Evolutionary conservation across 2,888 invertebrate species (phyloP), one percentile per base, ranked within the genome.

Genomic region (Encarsia formosa): DNA sequence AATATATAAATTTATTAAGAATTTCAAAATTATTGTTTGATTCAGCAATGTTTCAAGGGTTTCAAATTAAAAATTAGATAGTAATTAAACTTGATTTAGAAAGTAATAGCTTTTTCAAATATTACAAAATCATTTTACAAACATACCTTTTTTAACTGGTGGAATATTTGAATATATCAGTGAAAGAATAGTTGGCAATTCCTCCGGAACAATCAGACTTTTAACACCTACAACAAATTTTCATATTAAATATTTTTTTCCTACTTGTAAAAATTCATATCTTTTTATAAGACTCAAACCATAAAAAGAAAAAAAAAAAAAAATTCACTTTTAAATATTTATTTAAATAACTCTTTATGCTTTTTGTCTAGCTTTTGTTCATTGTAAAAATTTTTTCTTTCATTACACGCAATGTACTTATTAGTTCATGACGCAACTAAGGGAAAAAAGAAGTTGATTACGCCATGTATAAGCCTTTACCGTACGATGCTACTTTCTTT

Each of bases 91-190:
- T n/a, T n/a, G n/a, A n/a, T n/a, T n/a, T n/a, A n/a, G n/a, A n/a
- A n/a, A n/a, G n/a, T n/a, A n/a, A n/a, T n/a, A n/a, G n/a, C n/a
- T n/a, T n/a, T n/a, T n/a, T n/a, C 9, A 22, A 19, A 22, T 20
- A 19, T 5, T 13, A 11, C 20, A 18, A 15, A 0, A 15, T 22
- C 19, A 39, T 32, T 38, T 41, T 22, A 20, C 3, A 9, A 34
- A 45, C 51, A 72, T 79, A 87, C 90, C 91, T 83, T 90, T 91
- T 66, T 87, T 87, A 9, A 91, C 82, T 0, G 88, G 88, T 4
- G 91, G 90, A 56, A 91, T 88, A 64, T 89, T 90, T 8, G 89
- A 88, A 70, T 89, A 91, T 1, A 89, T 82, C 4, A 91, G 78
- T 0, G 89, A 89, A 6, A 91, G 75, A 24, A 90, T 68, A 0